These are phyloP conservation scores for Callosobruchus maculatus DNA, from an alignment of 2,888 invertebrate genomes.

Conservation along the genomic window DNA sequence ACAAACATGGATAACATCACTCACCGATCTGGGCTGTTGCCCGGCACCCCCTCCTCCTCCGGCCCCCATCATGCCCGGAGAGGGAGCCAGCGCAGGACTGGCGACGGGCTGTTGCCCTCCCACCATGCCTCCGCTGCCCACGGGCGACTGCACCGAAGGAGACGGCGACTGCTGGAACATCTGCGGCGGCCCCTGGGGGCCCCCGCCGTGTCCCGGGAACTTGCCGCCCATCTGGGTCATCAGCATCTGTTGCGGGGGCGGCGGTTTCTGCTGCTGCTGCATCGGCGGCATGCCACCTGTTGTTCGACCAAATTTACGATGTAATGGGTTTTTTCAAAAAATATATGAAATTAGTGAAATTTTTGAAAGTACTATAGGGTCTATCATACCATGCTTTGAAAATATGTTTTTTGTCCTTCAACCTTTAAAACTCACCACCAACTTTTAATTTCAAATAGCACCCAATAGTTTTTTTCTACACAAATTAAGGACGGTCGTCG, in stretches of 20 bases:
- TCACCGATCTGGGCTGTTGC: slow-evolving; percentile 55
- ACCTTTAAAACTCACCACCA: no score
- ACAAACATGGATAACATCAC: background rate
- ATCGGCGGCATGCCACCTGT: slow-evolving; percentile 41
- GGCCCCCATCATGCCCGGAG: slow-evolving; percentile 61
- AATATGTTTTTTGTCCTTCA: no score
- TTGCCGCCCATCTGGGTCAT: slow-evolving; percentile 22
- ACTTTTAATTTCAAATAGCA: no score
- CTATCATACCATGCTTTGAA: no score
- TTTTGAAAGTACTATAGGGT: no score
- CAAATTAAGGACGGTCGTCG: no score
- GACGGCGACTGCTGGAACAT: slow-evolving; percentile 79
- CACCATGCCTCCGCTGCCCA: slow-evolving; percentile 44
- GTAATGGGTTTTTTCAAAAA: no score
- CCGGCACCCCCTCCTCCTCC: slow-evolving; percentile 48
- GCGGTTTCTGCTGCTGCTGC: slow-evolving; percentile 28
- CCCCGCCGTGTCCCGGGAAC: slow-evolving; percentile 60
- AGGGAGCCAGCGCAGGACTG: slow-evolving; percentile 66
- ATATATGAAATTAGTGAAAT: no score
- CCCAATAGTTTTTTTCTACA: no score
- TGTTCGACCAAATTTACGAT: background rate
- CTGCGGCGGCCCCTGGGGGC: slow-evolving; percentile 70
- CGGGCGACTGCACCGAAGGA: slow-evolving; percentile 70
- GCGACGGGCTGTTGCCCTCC: slow-evolving; percentile 52
- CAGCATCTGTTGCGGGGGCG: slow-evolving; percentile 20